Evolutionary conservation across 30 jellyfish, hydroid and myxozoan genomes (phyloP), one percentile per base, ranked within the genome.

Genomic region (Nemopilema nomurai): DNA sequence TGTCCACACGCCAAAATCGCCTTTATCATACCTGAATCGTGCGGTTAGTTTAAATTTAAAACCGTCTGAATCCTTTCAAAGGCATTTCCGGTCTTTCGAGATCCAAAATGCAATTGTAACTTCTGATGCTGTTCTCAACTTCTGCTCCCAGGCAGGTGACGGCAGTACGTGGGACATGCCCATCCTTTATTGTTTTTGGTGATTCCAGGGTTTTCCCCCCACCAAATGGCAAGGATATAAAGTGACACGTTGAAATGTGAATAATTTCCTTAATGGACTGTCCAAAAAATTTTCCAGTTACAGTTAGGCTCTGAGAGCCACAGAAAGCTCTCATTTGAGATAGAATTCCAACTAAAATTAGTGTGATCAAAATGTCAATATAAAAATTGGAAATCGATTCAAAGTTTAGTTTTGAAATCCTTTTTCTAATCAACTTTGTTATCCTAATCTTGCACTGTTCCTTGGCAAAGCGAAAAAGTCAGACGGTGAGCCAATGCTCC

Each of bases 91-190:
- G 57, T 41, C 13, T 41, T 41, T 41, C 9, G 13, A 41, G 57
- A 41, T 41, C 57, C 57, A 41, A 41, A 41, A 41, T 41, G 57
- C 57, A 41, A 41, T 13, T 41, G 57, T 28, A n/a, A 62, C 80
- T 28, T 70, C 62, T 70, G 80, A 30, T 79, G 79, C 79, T 28
- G 41, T 18, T 79, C 79, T 64, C 22, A 31, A 67, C 89, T 71
- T 64, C 30, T 19, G 65, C 50, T 64, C 31, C 89, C 81, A 79
- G 89, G 89, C 89, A 79, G 89, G 89, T 79, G 89, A 79, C 89
- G 80, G 80, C 25, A 66, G 18, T 62, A 53, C 31, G 18, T 23
- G 51, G 89, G 89, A 73, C 81, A 79, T 79, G 76, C 89, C 89
- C 89, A 52, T 66, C 4, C 65, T 53, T 6, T 66, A 9, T 21